Evolutionary conservation across 2,888 invertebrate genomes (phyloP), one percentile per base, ranked within the genome.

Genomic region (Toxonevra muliebris): DNA sequence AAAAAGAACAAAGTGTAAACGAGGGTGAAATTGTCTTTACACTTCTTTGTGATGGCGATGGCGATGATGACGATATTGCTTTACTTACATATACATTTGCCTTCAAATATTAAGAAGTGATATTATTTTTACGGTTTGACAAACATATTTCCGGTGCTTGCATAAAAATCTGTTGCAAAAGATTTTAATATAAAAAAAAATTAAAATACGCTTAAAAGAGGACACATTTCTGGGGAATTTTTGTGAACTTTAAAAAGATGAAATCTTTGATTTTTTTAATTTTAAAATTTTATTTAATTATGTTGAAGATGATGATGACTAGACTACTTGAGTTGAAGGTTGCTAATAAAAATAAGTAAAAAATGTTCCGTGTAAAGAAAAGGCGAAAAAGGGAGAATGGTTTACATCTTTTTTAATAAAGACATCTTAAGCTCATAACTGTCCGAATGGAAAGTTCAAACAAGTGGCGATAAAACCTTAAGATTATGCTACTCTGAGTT

Each of bases 251-350:
- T 48, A 48, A 8, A 48, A 61, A 13, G 30, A 30, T 30, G 30
- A 30, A 30, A 30, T 30, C 30, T 30, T 30, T 68, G 40, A 41
- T 73, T 76, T 78, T 78, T 80, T 79, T 80, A 79, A 79, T 79
- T 79, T 80, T 77, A 80, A 79, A 79, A 80, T 78, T 79, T 79
- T 80, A 79, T 79, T 80, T 79, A 79, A 79, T 79, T 79, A 79
- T 79, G 77, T 79, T 69, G 55, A 61, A 66, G 66, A 66, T 66
- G 61, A 41, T 30, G 66, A 60, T 66, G 19, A 53, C 48, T 58
- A 42, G 54, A 19, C 54, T 19, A 19, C 54, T 54, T 54, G 17
- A 54, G 12, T 13, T 3, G 17, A 57, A 48, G 15, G n/a, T 30
- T 19, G 54, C 30, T 52, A 61, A 40, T 17, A 52, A 15, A 0